Conservation (phyloP, 2,888 invertebrate species). For the Pogonocherus hispidulus region DNA sequence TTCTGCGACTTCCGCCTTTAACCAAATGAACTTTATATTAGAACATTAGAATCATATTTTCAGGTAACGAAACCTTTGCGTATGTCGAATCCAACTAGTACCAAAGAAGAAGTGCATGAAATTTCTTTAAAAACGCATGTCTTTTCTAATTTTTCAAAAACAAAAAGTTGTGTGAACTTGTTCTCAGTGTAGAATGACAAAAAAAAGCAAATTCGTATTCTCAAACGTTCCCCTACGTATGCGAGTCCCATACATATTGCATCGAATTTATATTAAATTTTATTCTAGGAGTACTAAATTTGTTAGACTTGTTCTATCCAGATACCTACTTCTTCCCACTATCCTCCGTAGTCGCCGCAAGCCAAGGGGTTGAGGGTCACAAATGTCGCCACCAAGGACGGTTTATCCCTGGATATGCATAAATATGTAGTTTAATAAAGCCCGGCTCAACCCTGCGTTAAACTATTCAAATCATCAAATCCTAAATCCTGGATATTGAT, state of each 20-base stretch:
- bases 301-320: no score
- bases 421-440: slow-evolving; percentile 42
- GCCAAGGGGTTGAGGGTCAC: slow-evolving; percentile 20
- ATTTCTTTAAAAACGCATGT: background rate
- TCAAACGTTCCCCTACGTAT: no score
- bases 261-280: no score
- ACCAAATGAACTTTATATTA: slow-evolving; percentile 4
- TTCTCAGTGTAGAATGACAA: no score
- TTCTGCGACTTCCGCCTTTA: no score
- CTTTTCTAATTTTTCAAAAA: background rate
- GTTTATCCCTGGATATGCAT: slow-evolving; percentile 49
- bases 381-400: slow-evolving; percentile 46
- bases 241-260: no score
- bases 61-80: background rate
- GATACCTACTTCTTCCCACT: no score
- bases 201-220: no score
- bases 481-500: slow-evolving; percentile 23
- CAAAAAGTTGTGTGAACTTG: no score
- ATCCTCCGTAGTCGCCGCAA: background rate
- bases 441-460: slow-evolving; percentile 23
- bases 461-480: slow-evolving; percentile 25
- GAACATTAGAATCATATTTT: slow-evolving; percentile 4
- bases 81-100: background rate
- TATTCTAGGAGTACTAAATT: no score
- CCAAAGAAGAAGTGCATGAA: background rate